These are phyloP conservation scores for Melipona quadrifasciata DNA, from an alignment of 1,140 invertebrate species.

Conservation along the genomic window DNA sequence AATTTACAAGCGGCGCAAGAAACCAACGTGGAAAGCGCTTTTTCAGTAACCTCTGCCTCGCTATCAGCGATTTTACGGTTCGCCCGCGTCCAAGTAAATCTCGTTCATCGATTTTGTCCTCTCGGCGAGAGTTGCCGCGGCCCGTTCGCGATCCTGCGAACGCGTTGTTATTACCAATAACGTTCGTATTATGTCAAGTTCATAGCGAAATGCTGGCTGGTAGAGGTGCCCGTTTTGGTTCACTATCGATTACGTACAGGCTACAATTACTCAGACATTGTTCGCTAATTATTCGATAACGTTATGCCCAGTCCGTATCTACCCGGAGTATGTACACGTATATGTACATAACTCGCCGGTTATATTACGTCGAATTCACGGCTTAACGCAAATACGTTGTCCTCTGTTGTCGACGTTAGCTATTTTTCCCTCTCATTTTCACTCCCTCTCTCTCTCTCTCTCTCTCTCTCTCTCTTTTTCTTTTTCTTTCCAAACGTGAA, in stretches of 20 bases:
- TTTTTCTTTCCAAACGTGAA: no score
- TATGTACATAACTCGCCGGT: no score
- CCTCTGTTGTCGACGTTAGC: background rate
- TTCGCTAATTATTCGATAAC: constrained; percentile 37
- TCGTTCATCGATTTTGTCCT: background rate
- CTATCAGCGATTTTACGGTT: background rate
- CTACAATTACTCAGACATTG: constrained; percentile 12
- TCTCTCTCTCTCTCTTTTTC: no score
- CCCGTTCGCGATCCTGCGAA: constrained; percentile 12
- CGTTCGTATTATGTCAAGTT: constrained; percentile 3
- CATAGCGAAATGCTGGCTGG: background rate
- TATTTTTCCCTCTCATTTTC: background rate
- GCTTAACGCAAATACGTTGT: background rate
- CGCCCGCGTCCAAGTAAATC: background rate
- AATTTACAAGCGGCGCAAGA: no score
- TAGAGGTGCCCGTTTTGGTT: background rate
- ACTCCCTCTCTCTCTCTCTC: background rate
- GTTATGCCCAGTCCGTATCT: background rate
- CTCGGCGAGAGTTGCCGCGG: no score
- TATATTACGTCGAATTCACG: background rate
- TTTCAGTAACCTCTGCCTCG: no score
- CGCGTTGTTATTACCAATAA: constrained; percentile 10
- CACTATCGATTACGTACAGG: constrained; percentile 18
- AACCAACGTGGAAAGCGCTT: no score
- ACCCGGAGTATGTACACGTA: no score